Evolutionary conservation across 2,113 vertebrate species (phyloP).

Genomic region (Neopipo cinnamomea): DNA sequence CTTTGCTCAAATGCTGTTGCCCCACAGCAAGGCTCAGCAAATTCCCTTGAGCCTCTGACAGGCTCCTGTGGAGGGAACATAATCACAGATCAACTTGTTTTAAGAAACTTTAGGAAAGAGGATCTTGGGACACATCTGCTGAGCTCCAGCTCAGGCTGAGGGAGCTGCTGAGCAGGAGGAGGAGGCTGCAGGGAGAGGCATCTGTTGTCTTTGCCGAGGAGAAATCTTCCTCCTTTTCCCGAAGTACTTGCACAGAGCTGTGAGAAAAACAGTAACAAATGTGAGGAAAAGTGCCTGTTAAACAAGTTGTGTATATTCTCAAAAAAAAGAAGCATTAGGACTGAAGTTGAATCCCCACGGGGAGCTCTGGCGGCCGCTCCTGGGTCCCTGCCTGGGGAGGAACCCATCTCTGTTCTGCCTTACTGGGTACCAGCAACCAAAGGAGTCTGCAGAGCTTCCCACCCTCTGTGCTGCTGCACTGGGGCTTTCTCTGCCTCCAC

Average conservation of each 20-base stretch:
- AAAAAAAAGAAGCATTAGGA: background rate
- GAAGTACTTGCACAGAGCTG: background rate
- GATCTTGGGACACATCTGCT: background rate
- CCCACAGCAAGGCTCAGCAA: background rate
- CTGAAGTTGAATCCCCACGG: background rate
- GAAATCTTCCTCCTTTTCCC: background rate
- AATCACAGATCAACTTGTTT: background rate
- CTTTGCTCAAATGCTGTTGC: background rate
- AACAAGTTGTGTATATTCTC: background rate
- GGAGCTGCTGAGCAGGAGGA: background rate
- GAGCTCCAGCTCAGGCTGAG: background rate
- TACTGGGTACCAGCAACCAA: background rate
- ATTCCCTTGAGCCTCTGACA: background rate
- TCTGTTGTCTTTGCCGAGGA: background rate
- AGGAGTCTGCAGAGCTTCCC: background rate
- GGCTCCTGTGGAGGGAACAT: background rate
- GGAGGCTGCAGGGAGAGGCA: background rate
- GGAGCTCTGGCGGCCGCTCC: background rate
- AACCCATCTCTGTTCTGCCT: background rate
- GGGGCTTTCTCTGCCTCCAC: background rate
- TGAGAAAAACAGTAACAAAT: constrained; percentile 7
- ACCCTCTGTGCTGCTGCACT: background rate
- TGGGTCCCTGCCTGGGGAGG: background rate
- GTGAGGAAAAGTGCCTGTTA: background rate
- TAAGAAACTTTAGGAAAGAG: background rate